phyloP scores from a whole-genome alignment of 2,797 vertebrate genomes.

The Falco novaeseelandiae region DNA sequence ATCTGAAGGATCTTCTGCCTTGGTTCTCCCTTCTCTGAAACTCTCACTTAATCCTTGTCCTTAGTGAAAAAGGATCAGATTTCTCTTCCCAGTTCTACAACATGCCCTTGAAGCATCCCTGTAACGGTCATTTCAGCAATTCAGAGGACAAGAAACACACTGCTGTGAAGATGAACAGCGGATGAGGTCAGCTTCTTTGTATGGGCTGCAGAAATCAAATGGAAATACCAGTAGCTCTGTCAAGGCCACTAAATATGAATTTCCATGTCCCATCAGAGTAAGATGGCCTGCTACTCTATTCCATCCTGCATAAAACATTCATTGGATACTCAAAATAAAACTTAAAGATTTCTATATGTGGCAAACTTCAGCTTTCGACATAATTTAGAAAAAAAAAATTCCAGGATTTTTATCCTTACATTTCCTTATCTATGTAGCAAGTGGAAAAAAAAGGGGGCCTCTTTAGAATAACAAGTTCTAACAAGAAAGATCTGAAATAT shows the following conservation, averaged over 20 bases:
- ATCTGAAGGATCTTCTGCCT: background rate
- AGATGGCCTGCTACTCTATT: background rate
- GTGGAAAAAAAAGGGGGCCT: background rate
- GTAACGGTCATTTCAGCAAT: background rate
- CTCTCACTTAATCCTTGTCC: background rate
- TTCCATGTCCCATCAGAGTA: background rate
- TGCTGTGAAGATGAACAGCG: background rate
- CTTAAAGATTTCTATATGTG: background rate
- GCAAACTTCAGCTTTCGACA: background rate
- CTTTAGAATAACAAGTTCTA: background rate
- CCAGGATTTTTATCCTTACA: background rate
- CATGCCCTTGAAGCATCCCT: background rate
- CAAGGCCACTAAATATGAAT: background rate
- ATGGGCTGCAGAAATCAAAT: conserved; percentile 5
- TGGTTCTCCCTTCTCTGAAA: background rate
- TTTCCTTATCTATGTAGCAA: background rate
- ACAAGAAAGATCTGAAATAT: background rate
- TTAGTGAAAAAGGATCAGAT: background rate
- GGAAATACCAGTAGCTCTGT: background rate
- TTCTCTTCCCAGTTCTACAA: background rate
- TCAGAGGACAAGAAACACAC: background rate
- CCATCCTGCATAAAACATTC: background rate
- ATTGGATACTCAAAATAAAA: background rate
- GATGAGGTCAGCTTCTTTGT: conserved; percentile 3
- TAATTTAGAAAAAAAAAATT: background rate